phyloP scores from a whole-genome alignment of 2,797 vertebrate genomes.

The Gymnopithys bicolor region DNA sequence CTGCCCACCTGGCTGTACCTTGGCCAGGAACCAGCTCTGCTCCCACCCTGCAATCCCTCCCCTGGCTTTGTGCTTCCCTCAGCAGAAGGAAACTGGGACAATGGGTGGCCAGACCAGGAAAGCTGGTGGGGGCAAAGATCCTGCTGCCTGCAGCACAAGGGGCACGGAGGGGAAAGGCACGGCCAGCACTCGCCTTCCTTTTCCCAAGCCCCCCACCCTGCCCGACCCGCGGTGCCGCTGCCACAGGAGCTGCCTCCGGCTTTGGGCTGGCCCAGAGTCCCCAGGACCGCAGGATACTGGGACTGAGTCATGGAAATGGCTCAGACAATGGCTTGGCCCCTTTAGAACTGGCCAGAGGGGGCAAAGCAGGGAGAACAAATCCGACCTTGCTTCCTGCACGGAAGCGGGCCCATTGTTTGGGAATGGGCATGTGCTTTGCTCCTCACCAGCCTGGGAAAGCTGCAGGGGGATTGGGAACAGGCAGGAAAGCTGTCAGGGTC shows the following conservation, averaged over 20 bases:
- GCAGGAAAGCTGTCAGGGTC: background rate
- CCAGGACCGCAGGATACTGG: constrained; percentile 24
- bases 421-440: constrained; percentile 45
- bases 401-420: constrained; percentile 74
- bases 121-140: background rate
- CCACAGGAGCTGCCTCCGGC: background rate
- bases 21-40: accelerated
- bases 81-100: constrained; percentile 19
- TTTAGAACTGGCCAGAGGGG: constrained; percentile 57
- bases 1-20: background rate
- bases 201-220: constrained; percentile 19
- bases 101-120: background rate
- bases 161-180: background rate
- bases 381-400: constrained; percentile 69
- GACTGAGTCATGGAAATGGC: constrained; percentile 68
- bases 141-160: background rate
- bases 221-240: background rate
- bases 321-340: constrained; percentile 72
- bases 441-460: constrained; percentile 4
- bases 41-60: background rate
- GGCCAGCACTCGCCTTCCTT: background rate
- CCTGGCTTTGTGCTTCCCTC: background rate
- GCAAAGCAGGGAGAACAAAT: constrained; percentile 60
- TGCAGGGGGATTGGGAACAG: background rate
- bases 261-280: background rate